These are phyloP conservation scores for Mantis religiosa DNA, from an alignment of 2,888 invertebrate genomes.

Conservation along the genomic window DNA sequence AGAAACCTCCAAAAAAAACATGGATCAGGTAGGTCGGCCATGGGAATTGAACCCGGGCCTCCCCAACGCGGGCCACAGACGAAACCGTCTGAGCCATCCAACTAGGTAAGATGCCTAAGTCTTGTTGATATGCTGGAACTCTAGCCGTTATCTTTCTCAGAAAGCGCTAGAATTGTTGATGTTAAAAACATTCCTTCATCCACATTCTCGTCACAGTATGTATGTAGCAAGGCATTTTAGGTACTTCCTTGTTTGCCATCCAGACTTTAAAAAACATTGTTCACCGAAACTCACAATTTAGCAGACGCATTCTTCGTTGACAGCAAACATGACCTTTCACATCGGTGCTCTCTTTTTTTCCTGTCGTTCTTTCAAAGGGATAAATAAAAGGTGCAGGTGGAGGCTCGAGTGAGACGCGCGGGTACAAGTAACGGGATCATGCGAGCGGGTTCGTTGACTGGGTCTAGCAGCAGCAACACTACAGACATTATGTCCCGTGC, in stretches of 20 bases:
- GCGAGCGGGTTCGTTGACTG: not conserved
- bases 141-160: too few species aligned
- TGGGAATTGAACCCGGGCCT: too few species aligned
- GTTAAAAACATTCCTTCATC: too few species aligned
- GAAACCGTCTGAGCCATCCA: too few species aligned
- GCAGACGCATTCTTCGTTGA: not conserved
- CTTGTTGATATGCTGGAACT: too few species aligned
- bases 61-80: too few species aligned
- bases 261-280: not conserved
- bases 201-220: too few species aligned
- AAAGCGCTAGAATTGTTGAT: too few species aligned
- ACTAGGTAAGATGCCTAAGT: too few species aligned
- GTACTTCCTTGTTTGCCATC: not conserved
- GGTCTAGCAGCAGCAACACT: not conserved
- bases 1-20: too few species aligned
- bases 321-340: not conserved
- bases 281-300: not conserved
- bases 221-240: not conserved
- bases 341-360: not conserved
- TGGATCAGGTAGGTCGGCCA: too few species aligned
- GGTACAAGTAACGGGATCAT: not conserved
- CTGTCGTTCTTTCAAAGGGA: not conserved
- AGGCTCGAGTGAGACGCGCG: not conserved
- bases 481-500: not conserved
- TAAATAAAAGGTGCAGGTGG: not conserved